phyloP scores from a whole-genome alignment of 2,113 vertebrate genomes.

The Saccopteryx bilineata region DNA sequence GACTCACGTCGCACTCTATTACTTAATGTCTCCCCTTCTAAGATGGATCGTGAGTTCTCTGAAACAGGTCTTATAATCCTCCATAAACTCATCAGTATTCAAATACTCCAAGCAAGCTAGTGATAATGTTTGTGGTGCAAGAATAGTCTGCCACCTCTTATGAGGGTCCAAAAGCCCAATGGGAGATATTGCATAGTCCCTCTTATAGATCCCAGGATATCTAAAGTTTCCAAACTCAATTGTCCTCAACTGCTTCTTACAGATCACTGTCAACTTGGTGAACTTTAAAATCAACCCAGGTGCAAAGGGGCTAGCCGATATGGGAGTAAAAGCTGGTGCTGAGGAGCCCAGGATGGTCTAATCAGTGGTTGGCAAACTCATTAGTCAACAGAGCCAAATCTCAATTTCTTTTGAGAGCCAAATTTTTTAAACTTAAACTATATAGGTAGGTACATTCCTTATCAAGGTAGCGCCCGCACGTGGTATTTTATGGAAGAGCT shows the following conservation, averaged over 20 bases:
- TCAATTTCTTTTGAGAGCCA: too few relatives aligned
- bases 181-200: too few relatives aligned
- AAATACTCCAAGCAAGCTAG: conserved; percentile 15
- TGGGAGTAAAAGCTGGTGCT: neutral
- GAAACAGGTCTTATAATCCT: neutral
- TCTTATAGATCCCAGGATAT: neutral
- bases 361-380: too few relatives aligned
- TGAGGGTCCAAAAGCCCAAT: neutral
- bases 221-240: neutral
- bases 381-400: too few relatives aligned
- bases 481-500: too few relatives aligned
- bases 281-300: neutral
- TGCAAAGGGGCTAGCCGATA: neutral
- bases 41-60: conserved; percentile 3
- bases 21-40: conserved; percentile 9
- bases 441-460: too few relatives aligned
- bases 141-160: neutral
- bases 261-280: neutral
- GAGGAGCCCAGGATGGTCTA: neutral
- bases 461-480: too few relatives aligned
- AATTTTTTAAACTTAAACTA: too few relatives aligned
- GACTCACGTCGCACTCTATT: neutral
- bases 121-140: neutral
- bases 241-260: neutral
- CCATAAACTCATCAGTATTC: neutral